Percentiles rank a stretch among this genome's conserved stretches.
Conservation (phyloP, 2,797 vertebrate species). For the Sphenopsis melanotis region DNA sequence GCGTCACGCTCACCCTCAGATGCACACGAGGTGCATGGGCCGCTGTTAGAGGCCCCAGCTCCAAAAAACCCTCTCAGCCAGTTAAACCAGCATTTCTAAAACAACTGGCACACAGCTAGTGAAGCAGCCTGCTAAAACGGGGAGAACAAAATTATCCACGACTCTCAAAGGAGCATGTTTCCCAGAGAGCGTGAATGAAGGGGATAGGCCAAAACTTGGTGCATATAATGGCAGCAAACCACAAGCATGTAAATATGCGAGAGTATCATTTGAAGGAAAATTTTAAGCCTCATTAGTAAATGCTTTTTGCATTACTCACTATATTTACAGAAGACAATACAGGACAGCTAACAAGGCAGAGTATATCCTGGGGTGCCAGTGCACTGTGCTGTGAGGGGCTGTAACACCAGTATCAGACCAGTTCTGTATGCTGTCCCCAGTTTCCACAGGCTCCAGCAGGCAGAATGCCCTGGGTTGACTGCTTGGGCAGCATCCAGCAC, state of each 20-base stretch:
- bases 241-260: slow-evolving; percentile 16
- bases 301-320: slow-evolving; percentile 13
- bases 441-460: neutral
- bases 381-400: neutral
- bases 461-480: neutral
- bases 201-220: neutral
- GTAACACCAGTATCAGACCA: neutral
- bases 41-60: neutral
- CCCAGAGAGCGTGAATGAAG: neutral
- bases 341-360: neutral
- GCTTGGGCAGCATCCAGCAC: neutral
- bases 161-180: neutral
- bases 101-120: neutral
- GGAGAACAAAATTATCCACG: neutral
- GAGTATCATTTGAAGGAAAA: neutral
- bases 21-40: accelerated
- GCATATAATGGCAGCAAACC: slow-evolving; percentile 23
- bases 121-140: neutral
- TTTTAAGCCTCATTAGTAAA: slow-evolving; percentile 24
- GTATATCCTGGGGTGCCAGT: neutral
- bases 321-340: slow-evolving; percentile 29
- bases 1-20: neutral
- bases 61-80: neutral
- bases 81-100: neutral
- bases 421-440: neutral